phyloP scores from a whole-genome alignment of 2,888 invertebrate genomes.

The Lordiphosa fenestrarum region DNA sequence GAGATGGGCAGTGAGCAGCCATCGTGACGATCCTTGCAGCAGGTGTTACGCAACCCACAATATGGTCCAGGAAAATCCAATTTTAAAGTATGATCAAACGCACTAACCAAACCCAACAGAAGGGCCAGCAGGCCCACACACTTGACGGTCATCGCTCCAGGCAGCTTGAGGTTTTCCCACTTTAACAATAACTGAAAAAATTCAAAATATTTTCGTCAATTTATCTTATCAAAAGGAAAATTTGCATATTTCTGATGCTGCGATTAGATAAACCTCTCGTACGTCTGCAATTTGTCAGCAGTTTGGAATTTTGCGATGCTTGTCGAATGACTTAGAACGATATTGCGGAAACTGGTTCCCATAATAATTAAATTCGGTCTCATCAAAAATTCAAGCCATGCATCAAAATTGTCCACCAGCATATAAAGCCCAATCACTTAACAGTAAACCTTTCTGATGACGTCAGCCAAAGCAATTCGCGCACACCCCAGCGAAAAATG shows the following conservation, averaged over 20 bases:
- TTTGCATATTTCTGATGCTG: constrained; percentile 27
- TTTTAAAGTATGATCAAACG: constrained; percentile 71
- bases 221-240: constrained; percentile 17
- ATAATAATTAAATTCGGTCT: constrained; percentile 12
- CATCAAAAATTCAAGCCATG: constrained; percentile 44
- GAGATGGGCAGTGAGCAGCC: constrained; percentile 90
- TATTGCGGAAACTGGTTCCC: constrained; percentile 4
- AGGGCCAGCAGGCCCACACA: constrained; percentile 34
- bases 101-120: constrained; percentile 40
- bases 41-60: constrained; percentile 80
- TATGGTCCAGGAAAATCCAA: constrained; percentile 78
- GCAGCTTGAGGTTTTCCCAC: background rate
- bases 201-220: background rate
- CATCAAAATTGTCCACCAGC: constrained; percentile 26
- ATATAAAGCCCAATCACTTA: constrained; percentile 39
- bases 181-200: constrained; percentile 20
- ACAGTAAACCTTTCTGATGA: constrained; percentile 65
- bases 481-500: constrained; percentile 13
- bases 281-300: constrained; percentile 43
- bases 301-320: constrained; percentile 17
- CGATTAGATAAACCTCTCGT: constrained; percentile 34
- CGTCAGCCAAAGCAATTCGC: constrained; percentile 43
- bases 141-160: constrained; percentile 37
- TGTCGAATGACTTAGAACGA: background rate
- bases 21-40: constrained; percentile 89